These are phyloP conservation scores for Varecia variegata DNA, from an alignment of 2,797 vertebrate species.

Conservation along the genomic window DNA sequence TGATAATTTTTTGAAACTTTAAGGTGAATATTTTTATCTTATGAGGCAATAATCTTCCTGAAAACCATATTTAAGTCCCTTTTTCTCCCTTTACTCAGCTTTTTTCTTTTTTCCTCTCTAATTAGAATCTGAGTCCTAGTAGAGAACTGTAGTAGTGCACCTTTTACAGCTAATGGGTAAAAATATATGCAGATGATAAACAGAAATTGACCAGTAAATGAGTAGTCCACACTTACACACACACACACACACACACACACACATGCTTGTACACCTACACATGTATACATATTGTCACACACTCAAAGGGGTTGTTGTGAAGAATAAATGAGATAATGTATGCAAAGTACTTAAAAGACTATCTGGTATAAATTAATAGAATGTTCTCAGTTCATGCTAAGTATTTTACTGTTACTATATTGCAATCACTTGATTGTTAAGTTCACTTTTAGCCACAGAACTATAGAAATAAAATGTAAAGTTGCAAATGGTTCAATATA, in stretches of 20 bases:
- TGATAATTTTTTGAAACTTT: slow-evolving; percentile 28
- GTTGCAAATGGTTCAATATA: neutral
- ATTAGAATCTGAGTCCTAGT: slow-evolving; percentile 4
- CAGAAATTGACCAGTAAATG: neutral
- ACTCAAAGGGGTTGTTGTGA: neutral
- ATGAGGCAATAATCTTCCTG: neutral
- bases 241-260: neutral
- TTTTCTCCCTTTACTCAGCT: neutral
- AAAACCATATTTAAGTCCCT: neutral
- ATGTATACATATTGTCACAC: neutral
- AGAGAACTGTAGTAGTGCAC: neutral
- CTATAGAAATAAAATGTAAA: slow-evolving; percentile 28
- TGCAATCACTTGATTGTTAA: neutral
- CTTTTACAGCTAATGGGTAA: neutral
- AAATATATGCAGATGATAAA: neutral
- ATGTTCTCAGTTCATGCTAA: neutral
- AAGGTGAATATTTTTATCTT: neutral
- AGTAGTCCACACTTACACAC: neutral
- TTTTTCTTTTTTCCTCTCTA: neutral
- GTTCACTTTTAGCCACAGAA: neutral
- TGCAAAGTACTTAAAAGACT: neutral
- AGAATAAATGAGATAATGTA: neutral
- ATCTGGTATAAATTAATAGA: neutral
- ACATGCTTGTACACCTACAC: neutral
- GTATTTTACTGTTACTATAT: slow-evolving; percentile 18